phyloP scores from a whole-genome alignment of 2,888 invertebrate species.

The Plagiodera versicolora region DNA sequence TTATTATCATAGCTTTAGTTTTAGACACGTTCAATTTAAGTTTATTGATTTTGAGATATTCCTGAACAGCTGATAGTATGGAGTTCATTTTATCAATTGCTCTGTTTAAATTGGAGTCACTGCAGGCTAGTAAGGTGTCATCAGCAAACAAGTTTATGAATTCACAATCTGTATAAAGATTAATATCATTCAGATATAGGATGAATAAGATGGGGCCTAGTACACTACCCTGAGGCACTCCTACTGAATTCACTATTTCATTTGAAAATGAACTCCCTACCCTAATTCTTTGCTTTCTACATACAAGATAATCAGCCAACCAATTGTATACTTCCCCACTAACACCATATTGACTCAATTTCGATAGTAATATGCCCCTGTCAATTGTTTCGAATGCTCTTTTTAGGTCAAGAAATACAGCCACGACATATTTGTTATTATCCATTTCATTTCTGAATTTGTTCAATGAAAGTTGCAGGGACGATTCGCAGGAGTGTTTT shows the following conservation, averaged over 20 bases:
- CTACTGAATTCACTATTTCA: neutral
- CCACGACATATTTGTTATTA: neutral
- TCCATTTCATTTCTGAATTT: slow-evolving; percentile 4
- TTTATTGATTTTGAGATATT: neutral
- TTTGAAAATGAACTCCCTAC: neutral
- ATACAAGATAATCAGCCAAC: too few species aligned
- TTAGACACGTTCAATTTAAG: neutral
- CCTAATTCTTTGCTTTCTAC: neutral
- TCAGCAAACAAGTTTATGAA: neutral
- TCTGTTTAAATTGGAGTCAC: neutral
- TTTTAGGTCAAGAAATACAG: neutral
- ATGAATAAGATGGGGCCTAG: neutral
- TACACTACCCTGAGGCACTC: too few species aligned
- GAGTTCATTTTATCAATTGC: neutral
- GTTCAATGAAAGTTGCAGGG: slow-evolving; percentile 4
- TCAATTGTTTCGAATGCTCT: slow-evolving; percentile 4
- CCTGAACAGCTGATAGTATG: neutral
- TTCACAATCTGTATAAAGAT: neutral
- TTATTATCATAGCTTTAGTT: neutral
- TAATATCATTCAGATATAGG: neutral
- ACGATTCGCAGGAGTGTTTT: neutral
- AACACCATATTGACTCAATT: neutral
- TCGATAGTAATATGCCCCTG: neutral
- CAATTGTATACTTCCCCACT: too few species aligned
- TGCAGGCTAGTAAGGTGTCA: neutral